Conservation (phyloP, 2,888 invertebrate species). For the Conistra vaccinii region DNA sequence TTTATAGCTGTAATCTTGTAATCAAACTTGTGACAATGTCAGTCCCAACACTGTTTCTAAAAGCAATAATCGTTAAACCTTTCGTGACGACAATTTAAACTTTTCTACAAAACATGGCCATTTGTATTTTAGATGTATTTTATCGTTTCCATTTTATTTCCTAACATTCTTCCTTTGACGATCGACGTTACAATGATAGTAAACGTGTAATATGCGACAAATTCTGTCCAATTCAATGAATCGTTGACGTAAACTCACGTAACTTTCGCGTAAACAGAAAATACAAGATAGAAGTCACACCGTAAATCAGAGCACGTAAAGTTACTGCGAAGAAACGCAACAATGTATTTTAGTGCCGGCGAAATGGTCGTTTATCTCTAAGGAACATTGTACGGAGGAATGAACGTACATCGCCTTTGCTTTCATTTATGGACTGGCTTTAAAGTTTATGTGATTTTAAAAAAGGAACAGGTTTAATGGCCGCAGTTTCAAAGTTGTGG, state of each 20-base stretch:
- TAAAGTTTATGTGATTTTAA: constrained; percentile 60
- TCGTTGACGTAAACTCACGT: constrained; percentile 20
- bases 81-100: constrained; percentile 47
- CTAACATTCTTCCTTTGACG: constrained; percentile 37
- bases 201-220: constrained; percentile 28
- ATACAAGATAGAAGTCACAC: constrained; percentile 34
- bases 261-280: constrained; percentile 32
- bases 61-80: constrained; percentile 53
- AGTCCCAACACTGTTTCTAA: constrained; percentile 12
- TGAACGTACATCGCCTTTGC: constrained; percentile 39
- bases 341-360: constrained; percentile 58
- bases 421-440: constrained; percentile 53
- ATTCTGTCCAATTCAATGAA: constrained; percentile 34
- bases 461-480: constrained; percentile 37
- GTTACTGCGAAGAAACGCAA: constrained; percentile 48
- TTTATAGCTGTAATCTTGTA: constrained; percentile 8
- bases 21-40: constrained; percentile 25
- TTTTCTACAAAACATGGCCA: constrained; percentile 36
- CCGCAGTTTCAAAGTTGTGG: constrained; percentile 33
- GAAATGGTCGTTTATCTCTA: constrained; percentile 59
- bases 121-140: constrained; percentile 40
- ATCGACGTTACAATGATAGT: constrained; percentile 35
- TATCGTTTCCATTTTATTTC: constrained; percentile 48
- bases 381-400: constrained; percentile 57
- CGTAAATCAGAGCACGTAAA: constrained; percentile 51